Evolutionary conservation across 2,113 vertebrate genomes (phyloP), one percentile per base, ranked within the genome.

Genomic region (Eublepharis macularius): DNA sequence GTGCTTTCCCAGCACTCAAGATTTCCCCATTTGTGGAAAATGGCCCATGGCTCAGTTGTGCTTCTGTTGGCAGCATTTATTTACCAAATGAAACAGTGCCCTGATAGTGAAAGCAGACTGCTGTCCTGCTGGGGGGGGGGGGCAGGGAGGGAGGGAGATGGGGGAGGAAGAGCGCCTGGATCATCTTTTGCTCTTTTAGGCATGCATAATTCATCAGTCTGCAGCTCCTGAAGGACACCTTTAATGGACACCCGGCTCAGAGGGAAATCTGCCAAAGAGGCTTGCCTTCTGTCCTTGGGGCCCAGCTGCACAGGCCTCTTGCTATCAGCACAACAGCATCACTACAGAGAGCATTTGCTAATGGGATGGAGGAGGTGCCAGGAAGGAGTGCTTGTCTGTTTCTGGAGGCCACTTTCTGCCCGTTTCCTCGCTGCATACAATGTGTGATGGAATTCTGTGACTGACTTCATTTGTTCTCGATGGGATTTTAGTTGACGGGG

Each of bases 201-300:
- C 91, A 93, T 95, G 87, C 90, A 95, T 96, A 93, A 96, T 95
- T 96, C 91, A 94, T 95, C 81, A n/a, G 88, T 78, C 21, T 85
- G 86, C 86, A 93, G 92, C 91, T 95, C 94, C 91, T 1, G 0
- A 26, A 5, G 70, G 80, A 72, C 70, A 82, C 82, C 85, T 89
- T 80, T 85, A 93, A 90, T 90, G 90, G 80, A 43, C 34, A 3
- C 91, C 83, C 86, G 80, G 84, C 88, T 73, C 79, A 9, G 32
- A 86, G 91, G 87, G 91, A 92, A 90, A 83, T 85, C 91, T 87
- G 79, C 90, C 91, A 85, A 75, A 76, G 79, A 14, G 14, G 19
- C 32, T 82, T 63, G 76, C 60, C 78, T 24, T 0, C 10, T 73
- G 70, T 89, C 93, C 84, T 81, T 75, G 91, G 83, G 87, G 92